A percentile compares a stretch with the other conserved stretches of the same genome.
phyloP scores from a whole-genome alignment of 1,140 invertebrate species.

The Sweltsa coloradensis region DNA sequence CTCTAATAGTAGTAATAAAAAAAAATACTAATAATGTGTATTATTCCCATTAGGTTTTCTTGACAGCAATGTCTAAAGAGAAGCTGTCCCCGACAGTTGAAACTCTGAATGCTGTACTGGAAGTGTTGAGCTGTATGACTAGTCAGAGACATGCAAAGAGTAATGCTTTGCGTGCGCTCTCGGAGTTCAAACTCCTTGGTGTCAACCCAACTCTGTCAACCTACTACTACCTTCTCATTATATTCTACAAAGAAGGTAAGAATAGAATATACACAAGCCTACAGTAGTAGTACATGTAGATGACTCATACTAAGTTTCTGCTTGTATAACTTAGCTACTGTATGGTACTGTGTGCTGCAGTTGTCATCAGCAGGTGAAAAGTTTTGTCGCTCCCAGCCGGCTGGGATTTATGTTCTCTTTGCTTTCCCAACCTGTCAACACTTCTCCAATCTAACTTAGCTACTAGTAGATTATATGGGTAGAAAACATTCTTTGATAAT shows the following conservation, averaged over 20 bases:
- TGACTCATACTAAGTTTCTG: no score
- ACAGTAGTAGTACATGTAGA: no score
- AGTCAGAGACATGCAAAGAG: conserved; percentile 30
- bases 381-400: no score
- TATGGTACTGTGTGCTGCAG: no score
- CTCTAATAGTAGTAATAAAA: no score
- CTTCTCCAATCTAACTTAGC: no score
- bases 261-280: conserved; percentile 14
- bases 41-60: conserved; percentile 29
- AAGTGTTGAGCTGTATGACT: conserved; percentile 36
- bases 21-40: neutral
- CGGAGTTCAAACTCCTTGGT: conserved; percentile 56
- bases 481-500: no score
- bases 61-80: conserved; percentile 42
- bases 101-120: conserved; percentile 61
- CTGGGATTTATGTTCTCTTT: no score
- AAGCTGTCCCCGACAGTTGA: conserved; percentile 51
- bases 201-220: conserved; percentile 59
- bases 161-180: conserved; percentile 37
- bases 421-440: no score
- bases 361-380: no score
- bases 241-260: conserved; percentile 56
- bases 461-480: no score
- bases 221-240: conserved; percentile 56
- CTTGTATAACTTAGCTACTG: no score